Percentiles rank a stretch among this genome's conserved stretches.
Evolutionary conservation across 2,797 vertebrate genomes (phyloP).

Genomic region (Melanotaenia trifasciata): DNA sequence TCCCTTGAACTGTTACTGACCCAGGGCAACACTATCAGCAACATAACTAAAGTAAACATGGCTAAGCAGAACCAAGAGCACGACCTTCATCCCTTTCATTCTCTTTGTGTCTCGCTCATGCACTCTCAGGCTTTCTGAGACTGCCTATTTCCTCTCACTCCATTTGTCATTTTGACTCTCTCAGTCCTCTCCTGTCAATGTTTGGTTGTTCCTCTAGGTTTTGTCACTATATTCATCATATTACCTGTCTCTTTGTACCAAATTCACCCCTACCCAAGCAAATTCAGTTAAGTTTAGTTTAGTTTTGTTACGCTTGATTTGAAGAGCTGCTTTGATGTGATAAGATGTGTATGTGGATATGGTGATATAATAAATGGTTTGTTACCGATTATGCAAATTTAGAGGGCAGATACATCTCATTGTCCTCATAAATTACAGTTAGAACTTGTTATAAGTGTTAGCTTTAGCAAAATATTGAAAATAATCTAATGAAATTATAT

Average conservation of each 20-base stretch:
- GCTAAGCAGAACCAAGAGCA: slow-evolving; percentile 44
- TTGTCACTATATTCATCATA: slow-evolving; percentile 41
- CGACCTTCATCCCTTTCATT: slow-evolving; percentile 36
- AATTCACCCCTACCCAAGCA: slow-evolving; percentile 29
- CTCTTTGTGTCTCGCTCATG: slow-evolving; percentile 1
- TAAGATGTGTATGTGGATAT: slow-evolving; percentile 17
- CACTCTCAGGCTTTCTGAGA: slow-evolving; percentile 16
- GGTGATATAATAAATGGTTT: slow-evolving; percentile 32
- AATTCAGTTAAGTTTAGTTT: slow-evolving; percentile 28
- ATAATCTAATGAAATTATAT: slow-evolving; percentile 58
- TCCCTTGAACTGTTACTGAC: slow-evolving; percentile 31
- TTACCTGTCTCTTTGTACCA: slow-evolving; percentile 31
- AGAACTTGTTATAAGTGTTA: slow-evolving; percentile 47
- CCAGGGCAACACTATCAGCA: slow-evolving; percentile 28
- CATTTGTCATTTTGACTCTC: slow-evolving; percentile 51
- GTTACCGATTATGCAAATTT: slow-evolving; percentile 19
- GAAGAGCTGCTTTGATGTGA: slow-evolving; percentile 21
- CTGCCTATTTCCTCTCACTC: slow-evolving; percentile 44
- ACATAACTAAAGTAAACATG: slow-evolving; percentile 48
- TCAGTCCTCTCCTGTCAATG: slow-evolving; percentile 38
- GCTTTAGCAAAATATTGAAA: slow-evolving; percentile 52
- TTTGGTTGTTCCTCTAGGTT: slow-evolving; percentile 36
- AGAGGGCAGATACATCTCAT: neutral
- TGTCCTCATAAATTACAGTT: slow-evolving; percentile 37
- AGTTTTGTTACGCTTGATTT: slow-evolving; percentile 36